Conservation (phyloP, 2,797 vertebrate genomes). For the Varecia variegata region DNA sequence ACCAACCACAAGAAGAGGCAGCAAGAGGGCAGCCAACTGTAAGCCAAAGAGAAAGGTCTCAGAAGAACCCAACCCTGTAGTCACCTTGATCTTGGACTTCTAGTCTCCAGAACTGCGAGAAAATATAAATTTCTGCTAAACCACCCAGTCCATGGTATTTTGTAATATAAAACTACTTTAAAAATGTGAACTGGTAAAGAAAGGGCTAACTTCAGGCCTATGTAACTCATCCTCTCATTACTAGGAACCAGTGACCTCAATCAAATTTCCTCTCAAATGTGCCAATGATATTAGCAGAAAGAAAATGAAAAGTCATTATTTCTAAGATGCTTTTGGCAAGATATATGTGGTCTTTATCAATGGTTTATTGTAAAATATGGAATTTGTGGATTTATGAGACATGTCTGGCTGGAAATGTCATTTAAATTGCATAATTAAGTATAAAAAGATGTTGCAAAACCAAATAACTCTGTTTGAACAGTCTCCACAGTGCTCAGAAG, state of each 20-base stretch:
- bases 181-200: background rate
- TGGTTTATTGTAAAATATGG: background rate
- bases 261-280: constrained; percentile 20
- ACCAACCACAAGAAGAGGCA: background rate
- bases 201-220: background rate
- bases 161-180: background rate
- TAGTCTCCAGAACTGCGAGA: background rate
- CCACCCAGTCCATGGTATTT: background rate
- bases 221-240: background rate
- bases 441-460: constrained; percentile 27
- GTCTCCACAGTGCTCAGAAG: background rate
- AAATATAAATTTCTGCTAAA: background rate
- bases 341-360: background rate
- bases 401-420: background rate
- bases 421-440: constrained; percentile 6
- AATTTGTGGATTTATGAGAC: background rate
- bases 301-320: background rate
- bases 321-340: constrained; percentile 18
- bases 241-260: background rate
- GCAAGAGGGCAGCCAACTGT: background rate
- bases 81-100: background rate
- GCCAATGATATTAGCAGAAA: background rate
- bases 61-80: background rate
- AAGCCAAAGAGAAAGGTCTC: background rate
- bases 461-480: constrained; percentile 5